Base-by-base conservation (phyloP, 1,140 invertebrate species). In the Carcinoscorpius rotundicauda region DNA sequence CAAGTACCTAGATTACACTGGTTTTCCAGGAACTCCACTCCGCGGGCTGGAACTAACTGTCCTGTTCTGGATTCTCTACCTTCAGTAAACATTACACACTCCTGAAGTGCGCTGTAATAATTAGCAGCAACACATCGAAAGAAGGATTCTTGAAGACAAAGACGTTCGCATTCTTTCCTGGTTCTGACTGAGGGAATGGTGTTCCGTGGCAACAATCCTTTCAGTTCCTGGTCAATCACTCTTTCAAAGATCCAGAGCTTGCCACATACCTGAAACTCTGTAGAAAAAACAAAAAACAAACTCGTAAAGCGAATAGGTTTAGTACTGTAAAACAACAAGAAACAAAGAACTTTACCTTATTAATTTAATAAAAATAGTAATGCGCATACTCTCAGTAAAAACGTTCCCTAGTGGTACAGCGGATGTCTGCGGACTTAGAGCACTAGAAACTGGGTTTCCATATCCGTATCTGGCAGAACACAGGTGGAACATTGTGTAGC, bases 1-100 rank as follows among this genome's bases (percentile, higher is more conserved):
- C 29, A 29, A 29, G 29, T 51, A 80, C 79, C 73, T 11, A 76
- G 71, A 57, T 74, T 75, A 67, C 81, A 82, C 71, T 81, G 80
- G 69, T 82, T 82, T 70, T 82, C 80, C 68, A 82, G 70, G 68
- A 81, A 82, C 70, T 81, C 79, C 5, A 75, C 75, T 9, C 71
- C 72, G 11, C 67, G 61, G 1, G 69, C 70, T 58, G 62, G 72
- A 60, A 62, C 73, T 74, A 62, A 71, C 67, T 56, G 76, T 70
- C 50, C 72, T 63, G 51, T 71, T 66, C 71, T 77, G 74, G 64
- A 74, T 71, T 69, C 72, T 66, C 58, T 76, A 63, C 79, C 77
- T 59, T 81, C 78, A 3, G 73, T 70, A 52, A 74, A 80, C 50
- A 82, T 72, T 10, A 73, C 71, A 70, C 80, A 82, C 64, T 80